These are phyloP conservation scores for Panulirus ornatus DNA, from an alignment of 1,140 invertebrate genomes.

Conservation along the genomic window DNA sequence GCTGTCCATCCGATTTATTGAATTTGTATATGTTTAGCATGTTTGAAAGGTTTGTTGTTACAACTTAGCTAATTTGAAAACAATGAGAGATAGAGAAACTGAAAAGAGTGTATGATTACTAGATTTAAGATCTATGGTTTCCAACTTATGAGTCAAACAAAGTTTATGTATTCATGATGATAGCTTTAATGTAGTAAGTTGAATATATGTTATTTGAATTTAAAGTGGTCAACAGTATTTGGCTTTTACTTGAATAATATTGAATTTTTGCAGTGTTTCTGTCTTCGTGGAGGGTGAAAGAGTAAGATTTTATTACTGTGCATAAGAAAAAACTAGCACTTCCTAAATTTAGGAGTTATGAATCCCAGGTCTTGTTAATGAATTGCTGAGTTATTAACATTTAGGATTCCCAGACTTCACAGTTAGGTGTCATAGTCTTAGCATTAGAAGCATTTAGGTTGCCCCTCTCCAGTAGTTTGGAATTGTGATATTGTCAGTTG, in stretches of 20 bases:
- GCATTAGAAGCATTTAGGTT: background rate
- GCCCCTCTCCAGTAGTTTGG: background rate
- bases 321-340: background rate
- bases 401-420: background rate
- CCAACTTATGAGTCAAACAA: too few relatives aligned
- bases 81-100: too few relatives aligned
- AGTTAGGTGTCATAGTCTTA: background rate
- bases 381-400: background rate
- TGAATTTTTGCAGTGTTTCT: conserved; percentile 66
- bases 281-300: conserved; percentile 69
- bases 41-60: too few relatives aligned
- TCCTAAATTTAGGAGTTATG: background rate
- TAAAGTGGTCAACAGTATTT: background rate
- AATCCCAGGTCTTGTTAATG: background rate
- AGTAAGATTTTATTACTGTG: conserved; percentile 47
- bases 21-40: too few relatives aligned
- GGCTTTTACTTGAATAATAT: conserved; percentile 20
- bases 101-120: too few relatives aligned
- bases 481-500: too few relatives aligned
- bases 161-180: too few relatives aligned
- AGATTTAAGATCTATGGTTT: too few relatives aligned
- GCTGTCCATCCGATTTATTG: too few relatives aligned
- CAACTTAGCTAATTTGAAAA: too few relatives aligned
- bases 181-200: too few relatives aligned
- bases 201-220: too few relatives aligned